phyloP scores from a whole-genome alignment of 2,113 vertebrate genomes.

The Condylura cristata region DNA sequence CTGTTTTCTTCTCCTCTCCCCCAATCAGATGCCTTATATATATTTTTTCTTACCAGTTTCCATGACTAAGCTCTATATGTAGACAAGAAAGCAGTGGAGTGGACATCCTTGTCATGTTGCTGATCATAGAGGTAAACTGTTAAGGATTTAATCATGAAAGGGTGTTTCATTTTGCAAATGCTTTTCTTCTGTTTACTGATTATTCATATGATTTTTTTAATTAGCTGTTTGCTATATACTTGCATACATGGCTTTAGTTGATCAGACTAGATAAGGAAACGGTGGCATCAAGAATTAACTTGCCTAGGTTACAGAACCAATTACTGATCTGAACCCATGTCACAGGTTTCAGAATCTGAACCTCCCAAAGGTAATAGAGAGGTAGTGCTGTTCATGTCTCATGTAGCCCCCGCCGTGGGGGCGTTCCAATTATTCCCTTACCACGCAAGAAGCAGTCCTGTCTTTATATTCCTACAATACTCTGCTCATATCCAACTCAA shows the following conservation, averaged over 20 bases:
- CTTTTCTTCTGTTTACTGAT: not conserved
- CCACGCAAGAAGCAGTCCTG: not conserved
- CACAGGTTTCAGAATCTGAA: not conserved
- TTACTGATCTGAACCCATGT: not conserved
- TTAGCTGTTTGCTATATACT: not conserved
- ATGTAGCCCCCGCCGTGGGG: not conserved
- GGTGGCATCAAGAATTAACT: not conserved
- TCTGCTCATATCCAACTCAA: not conserved
- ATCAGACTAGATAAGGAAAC: slow-evolving; percentile 20
- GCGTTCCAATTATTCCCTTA: not conserved
- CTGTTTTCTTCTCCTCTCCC: not conserved
- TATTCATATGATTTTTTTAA: not conserved
- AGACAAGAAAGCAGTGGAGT: not conserved
- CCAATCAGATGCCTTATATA: not conserved
- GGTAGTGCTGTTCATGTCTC: not conserved
- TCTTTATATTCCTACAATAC: fast-evolving
- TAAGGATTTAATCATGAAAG: not conserved
- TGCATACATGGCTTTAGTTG: not conserved
- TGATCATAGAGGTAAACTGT: not conserved
- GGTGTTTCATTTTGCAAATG: not conserved
- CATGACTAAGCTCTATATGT: not conserved
- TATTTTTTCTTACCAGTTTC: not conserved
- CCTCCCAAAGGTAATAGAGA: not conserved
- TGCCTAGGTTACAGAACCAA: not conserved
- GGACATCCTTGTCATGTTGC: not conserved